Percentiles rank a stretch among this genome's conserved stretches.
These are phyloP conservation scores for Aquatica leii DNA, from an alignment of 2,888 invertebrate species.

Conservation along the genomic window DNA sequence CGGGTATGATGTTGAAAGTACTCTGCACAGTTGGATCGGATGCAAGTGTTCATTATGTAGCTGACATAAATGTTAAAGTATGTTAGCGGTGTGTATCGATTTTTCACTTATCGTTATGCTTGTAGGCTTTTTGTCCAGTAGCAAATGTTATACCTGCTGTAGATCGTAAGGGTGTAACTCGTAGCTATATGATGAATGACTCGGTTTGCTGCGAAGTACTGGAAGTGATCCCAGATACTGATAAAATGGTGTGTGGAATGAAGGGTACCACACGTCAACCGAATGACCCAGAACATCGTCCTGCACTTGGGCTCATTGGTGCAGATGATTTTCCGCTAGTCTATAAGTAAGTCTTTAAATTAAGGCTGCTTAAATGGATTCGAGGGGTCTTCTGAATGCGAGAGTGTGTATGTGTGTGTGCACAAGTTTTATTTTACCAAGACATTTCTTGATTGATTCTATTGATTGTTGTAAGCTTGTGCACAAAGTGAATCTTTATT, in stretches of 20 bases:
- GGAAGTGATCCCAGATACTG: slow-evolving; percentile 85
- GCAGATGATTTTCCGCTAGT: slow-evolving; percentile 81
- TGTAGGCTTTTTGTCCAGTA: slow-evolving; percentile 73
- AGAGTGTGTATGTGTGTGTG: no score
- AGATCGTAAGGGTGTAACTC: slow-evolving; percentile 80
- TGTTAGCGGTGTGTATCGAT: slow-evolving; percentile 34
- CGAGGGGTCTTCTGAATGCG: no score
- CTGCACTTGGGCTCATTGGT: slow-evolving; percentile 83
- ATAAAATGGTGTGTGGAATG: slow-evolving; percentile 89
- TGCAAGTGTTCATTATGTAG: slow-evolving; percentile 78
- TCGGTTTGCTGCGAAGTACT: slow-evolving; percentile 88
- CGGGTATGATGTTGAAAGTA: slow-evolving; percentile 81
- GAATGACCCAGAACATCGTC: slow-evolving; percentile 74
- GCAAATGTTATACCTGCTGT: slow-evolving; percentile 78
- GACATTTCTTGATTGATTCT: no score
- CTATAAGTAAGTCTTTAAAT: slow-evolving; percentile 76
- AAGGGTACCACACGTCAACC: slow-evolving; percentile 77
- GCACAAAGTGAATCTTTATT: slow-evolving; percentile 39
- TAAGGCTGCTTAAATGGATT: not conserved
- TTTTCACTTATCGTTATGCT: slow-evolving; percentile 24
- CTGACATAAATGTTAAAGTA: slow-evolving; percentile 89
- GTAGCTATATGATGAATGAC: slow-evolving; percentile 83
- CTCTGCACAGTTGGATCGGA: slow-evolving; percentile 83
- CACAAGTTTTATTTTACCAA: no score
- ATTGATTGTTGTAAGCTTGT: slow-evolving; percentile 20